Evolutionary conservation across 2,797 vertebrate genomes (phyloP), one percentile per base, ranked within the genome.

Genomic region (Parambassis ranga): DNA sequence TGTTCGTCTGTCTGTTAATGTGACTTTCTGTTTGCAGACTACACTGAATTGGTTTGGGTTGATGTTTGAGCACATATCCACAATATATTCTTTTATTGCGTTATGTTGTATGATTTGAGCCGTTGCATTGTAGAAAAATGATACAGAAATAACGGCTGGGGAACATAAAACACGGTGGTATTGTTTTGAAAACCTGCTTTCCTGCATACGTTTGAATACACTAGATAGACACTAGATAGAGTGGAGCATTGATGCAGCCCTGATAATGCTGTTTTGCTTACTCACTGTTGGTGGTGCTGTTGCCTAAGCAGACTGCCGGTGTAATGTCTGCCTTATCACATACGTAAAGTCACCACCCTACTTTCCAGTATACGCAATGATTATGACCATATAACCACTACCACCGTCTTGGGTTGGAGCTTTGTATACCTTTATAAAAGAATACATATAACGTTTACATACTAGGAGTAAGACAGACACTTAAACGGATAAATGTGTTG

Each of bases 271-370:
- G 19, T 86, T 72, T 61, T 44, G 10, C 2, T 37, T 10, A 2
- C 6, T 43, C 23, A 70, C 89, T 86, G 74, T 49, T 77, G 87
- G 87, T 80, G 90, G 88, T 89, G 89, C 89, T 92, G 77, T 87
- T 89, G 87, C 63, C 52, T 82, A 84, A 71, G 48, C 50, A 75
- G 43, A 79, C 49, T 33, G 20, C n/a, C 20, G 33, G 19, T 52
- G 6, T n/a, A 33, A 32, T 3, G 26, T 13, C 6, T 23, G 6
- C 18, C 23, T 19, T 9, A 7, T 31, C 13, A 22, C 7, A 50
- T 46, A 24, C 7, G 39, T 32, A 14, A 10, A 42, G 41, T 55
- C 67, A 23, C 36, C 48, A 23, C 59, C 65, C 30, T 5, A 71
- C 35, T 56, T 31, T 37, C 5, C 39, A 33, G 16, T 5, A 36